Percentiles rank a stretch among this genome's conserved stretches.
Evolutionary conservation across 2,888 invertebrate genomes (phyloP).

Genomic region (Polymixis flavicincta): DNA sequence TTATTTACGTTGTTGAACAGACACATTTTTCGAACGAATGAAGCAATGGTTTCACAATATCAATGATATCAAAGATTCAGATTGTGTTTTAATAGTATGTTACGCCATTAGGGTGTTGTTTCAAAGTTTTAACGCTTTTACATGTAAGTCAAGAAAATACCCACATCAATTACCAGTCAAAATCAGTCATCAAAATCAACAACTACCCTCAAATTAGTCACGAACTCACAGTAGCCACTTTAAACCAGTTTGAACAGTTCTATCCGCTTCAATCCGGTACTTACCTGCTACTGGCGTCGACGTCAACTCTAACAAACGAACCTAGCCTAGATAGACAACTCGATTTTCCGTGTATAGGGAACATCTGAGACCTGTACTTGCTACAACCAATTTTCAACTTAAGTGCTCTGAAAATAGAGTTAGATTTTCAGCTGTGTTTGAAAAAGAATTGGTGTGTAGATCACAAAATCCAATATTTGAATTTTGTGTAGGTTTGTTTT

Average conservation of each 20-base stretch:
- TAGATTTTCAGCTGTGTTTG: conserved; percentile 15
- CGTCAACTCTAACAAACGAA: conserved; percentile 62
- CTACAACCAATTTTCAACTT: conserved; percentile 34
- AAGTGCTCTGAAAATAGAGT: not conserved
- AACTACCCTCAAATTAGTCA: conserved; percentile 54
- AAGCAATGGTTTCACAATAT: no score
- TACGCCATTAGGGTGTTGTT: not conserved
- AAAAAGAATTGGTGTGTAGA: conserved; percentile 41
- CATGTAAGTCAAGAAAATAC: not conserved
- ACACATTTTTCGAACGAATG: no score
- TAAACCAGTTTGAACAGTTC: conserved; percentile 56
- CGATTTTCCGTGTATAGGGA: conserved; percentile 52
- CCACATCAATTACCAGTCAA: conserved; percentile 43
- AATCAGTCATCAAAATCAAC: conserved; percentile 37
- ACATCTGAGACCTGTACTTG: conserved; percentile 38
- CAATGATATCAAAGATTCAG: no score
- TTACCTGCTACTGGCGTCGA: conserved; percentile 54
- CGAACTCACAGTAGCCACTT: conserved; percentile 51
- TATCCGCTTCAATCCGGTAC: conserved; percentile 50
- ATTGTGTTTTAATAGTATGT: no score
- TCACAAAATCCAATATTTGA: conserved; percentile 69
- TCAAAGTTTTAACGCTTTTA: not conserved
- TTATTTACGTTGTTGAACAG: no score
- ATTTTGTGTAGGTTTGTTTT: conserved; percentile 67
- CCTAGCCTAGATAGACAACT: conserved; percentile 62